Evolutionary conservation across 2,797 vertebrate species (phyloP).

Genomic region (Onychomys torridus): DNA sequence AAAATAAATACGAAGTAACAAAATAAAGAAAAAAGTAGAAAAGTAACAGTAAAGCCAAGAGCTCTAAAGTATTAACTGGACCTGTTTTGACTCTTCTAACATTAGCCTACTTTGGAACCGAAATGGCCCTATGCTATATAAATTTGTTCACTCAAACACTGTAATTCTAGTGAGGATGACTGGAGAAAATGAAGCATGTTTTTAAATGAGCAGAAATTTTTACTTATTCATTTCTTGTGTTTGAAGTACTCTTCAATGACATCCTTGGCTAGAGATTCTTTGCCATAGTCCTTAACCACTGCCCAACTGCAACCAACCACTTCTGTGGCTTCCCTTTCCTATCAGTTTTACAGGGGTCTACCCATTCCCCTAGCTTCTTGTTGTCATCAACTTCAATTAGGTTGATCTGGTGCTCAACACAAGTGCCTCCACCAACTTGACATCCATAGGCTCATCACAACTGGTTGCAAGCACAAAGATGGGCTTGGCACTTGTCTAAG

Average conservation of each 20-base stretch:
- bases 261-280: neutral
- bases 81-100: neutral
- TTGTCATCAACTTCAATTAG: neutral
- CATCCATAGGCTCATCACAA: neutral
- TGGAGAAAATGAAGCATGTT: neutral
- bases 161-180: neutral
- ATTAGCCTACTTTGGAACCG: neutral
- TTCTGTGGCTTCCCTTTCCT: neutral
- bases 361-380: neutral
- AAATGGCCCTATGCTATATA: neutral
- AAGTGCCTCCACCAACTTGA: neutral
- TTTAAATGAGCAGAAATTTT: neutral
- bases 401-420: neutral
- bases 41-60: neutral
- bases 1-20: constrained; percentile 45
- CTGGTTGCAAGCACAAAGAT: neutral
- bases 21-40: neutral
- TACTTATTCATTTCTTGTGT: neutral
- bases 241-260: neutral
- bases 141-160: constrained; percentile 11
- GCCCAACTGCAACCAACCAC: neutral
- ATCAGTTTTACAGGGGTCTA: neutral
- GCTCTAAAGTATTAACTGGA: neutral
- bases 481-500: constrained; percentile 95
- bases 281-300: neutral